phyloP scores from a whole-genome alignment of 2,888 invertebrate species.

The Trimorus sp. region DNA sequence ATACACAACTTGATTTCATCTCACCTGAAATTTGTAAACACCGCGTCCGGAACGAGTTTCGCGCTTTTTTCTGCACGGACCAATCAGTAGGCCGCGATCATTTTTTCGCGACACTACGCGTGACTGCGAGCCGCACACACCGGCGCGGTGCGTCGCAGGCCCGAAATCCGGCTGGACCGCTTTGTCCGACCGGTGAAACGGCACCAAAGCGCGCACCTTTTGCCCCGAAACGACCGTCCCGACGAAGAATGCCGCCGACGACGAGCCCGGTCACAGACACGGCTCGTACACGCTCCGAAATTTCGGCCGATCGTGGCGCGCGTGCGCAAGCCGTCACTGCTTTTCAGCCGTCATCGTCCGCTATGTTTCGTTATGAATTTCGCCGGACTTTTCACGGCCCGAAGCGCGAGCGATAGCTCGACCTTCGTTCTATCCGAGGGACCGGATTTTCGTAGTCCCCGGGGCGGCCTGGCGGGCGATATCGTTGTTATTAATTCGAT shows the following conservation, averaged over 20 bases:
- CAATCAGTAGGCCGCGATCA: slow-evolving; percentile 70
- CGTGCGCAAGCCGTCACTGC: slow-evolving; percentile 4
- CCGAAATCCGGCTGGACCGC: background rate
- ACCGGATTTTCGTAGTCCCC: background rate
- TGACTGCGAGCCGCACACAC: slow-evolving; percentile 12
- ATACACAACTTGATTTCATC: too few species aligned
- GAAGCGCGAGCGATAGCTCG: background rate
- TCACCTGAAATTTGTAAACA: slow-evolving; percentile 16
- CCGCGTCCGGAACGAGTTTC: slow-evolving; percentile 52
- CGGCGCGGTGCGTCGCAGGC: background rate
- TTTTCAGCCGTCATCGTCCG: slow-evolving; percentile 20
- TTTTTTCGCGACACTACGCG: slow-evolving; percentile 62
- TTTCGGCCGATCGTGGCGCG: background rate
- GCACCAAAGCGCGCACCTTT: too few species aligned
- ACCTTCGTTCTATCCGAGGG: too few species aligned
- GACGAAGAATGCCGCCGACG: slow-evolving; percentile 30
- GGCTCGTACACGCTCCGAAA: slow-evolving; percentile 4
- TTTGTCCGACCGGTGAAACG: too few species aligned
- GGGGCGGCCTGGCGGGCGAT: background rate
- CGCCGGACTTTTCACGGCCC: background rate
- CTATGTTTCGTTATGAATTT: background rate
- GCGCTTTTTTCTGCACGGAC: slow-evolving; percentile 74
- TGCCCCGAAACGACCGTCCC: background rate
- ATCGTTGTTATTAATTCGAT: too few species aligned
- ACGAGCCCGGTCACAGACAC: slow-evolving; percentile 43